Evolutionary conservation across 2,797 vertebrate species (phyloP), one percentile per base, ranked within the genome.

Genomic region (Pogonophryne albipinna): DNA sequence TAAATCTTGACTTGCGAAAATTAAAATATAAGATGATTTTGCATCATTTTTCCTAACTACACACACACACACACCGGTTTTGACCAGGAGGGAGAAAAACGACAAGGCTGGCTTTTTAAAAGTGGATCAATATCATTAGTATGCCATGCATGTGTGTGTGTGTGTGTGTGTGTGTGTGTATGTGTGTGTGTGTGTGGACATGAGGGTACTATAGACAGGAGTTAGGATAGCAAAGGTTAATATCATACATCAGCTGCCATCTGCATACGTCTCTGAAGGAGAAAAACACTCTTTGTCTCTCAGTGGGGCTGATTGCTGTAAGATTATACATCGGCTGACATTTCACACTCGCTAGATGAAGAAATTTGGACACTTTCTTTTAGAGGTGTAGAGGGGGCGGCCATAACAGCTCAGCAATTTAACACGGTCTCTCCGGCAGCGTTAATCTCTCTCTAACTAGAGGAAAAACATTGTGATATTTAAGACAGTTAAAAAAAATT

Each of bases 181-280:
- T 19, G 68, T 20, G 66, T 49, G 46, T 19, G 66, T 34, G 73
- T 46, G 75, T 23, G 15, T 19, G 55, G 19, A 53, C 8, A 61
- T 31, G 53, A 46, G 49, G 57, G 59, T 45, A 27, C 59, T 73
- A 80, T 61, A 85, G 84, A 87, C 78, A 83, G 85, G 80, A 85
- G 83, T 81, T 86, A 83, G 76, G 80, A 88, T 76, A 89, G 87
- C 87, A 93, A 92, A 92, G 90, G 91, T 92, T 92, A 92, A 91
- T 89, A 87, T 89, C 87, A 88, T 90, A 92, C 82, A 91, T 93
- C 88, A 92, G 78, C 87, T 83, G 71, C 78, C 84, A 86, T 92
- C 86, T 90, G 87, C 88, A 89, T 83, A 78, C 15, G 12, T 67
- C 71, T 87, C 73, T 60, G 42, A 79, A 76, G 65, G 76, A 89